Conservation (phyloP, 2,888 invertebrate species). For the Caenorhabditis sp. region DNA sequence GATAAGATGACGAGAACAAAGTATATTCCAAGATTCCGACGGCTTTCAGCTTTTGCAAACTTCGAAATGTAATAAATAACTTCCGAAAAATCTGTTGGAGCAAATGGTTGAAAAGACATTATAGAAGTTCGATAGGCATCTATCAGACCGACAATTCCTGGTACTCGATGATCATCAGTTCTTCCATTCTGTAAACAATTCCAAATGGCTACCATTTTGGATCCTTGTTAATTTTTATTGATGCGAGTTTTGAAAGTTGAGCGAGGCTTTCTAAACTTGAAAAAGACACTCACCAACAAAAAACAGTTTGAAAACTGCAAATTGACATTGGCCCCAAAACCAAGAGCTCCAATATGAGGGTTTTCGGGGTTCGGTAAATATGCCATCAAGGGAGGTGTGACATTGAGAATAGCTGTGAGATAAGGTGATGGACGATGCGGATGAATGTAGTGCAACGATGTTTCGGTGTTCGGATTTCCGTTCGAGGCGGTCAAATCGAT, state of each 20-base stretch:
- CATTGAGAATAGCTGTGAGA: slow-evolving; percentile 72
- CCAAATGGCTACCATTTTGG: too few species aligned
- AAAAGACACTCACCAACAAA: slow-evolving; percentile 15
- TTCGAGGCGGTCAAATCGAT: slow-evolving; percentile 75
- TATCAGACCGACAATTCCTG: slow-evolving; percentile 73
- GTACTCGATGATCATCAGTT: slow-evolving; percentile 74
- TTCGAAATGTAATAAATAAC: slow-evolving; percentile 75
- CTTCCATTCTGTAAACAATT: slow-evolving; percentile 73
- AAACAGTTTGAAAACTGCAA: slow-evolving; percentile 34
- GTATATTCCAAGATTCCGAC: slow-evolving; percentile 47
- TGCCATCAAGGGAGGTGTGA: slow-evolving; percentile 61
- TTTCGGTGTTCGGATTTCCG: slow-evolving; percentile 71
- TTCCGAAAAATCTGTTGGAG: slow-evolving; percentile 77
- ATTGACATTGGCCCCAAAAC: slow-evolving; percentile 74
- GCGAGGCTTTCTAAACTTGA: not conserved
- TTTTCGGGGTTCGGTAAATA: slow-evolving; percentile 35
- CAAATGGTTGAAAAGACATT: slow-evolving; percentile 74
- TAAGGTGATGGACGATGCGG: slow-evolving; percentile 73
- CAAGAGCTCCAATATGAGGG: slow-evolving; percentile 70
- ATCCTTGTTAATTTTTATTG: too few species aligned
- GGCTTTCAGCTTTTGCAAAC: slow-evolving; percentile 65
- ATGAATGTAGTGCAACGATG: slow-evolving; percentile 72
- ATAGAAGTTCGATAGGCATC: slow-evolving; percentile 74
- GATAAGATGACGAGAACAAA: slow-evolving; percentile 63
- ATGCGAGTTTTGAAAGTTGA: too few species aligned